Conservation (phyloP, 2,113 vertebrate species). For the Pantherophis guttatus region DNA sequence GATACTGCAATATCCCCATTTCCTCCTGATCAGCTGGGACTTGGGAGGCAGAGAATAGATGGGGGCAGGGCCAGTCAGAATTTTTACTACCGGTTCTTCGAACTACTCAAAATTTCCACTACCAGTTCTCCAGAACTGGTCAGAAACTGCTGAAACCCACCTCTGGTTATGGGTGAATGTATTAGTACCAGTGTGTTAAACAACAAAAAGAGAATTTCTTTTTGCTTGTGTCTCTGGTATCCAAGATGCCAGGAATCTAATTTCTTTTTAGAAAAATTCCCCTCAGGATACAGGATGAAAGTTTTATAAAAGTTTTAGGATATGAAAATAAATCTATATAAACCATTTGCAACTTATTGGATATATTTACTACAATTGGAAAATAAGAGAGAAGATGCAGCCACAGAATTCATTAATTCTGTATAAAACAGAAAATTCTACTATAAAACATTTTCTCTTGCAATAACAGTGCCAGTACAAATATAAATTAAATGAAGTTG, state of each 20-base stretch:
- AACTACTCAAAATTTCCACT: no score
- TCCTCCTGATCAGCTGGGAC: no score
- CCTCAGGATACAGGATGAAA: background rate
- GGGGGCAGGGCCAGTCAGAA: no score
- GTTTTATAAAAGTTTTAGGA: background rate
- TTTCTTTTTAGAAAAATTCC: background rate
- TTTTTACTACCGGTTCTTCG: no score
- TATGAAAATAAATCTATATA: background rate
- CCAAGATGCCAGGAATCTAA: background rate
- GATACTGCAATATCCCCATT: no score
- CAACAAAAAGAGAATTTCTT: background rate
- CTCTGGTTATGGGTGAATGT: background rate
- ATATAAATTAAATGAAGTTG: conserved; percentile 17
- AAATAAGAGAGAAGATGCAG: background rate
- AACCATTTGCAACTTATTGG: accelerated
- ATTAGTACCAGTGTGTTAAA: background rate
- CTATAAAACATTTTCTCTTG: background rate
- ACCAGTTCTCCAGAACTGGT: no score
- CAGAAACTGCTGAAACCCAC: no score
- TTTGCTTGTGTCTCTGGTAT: background rate
- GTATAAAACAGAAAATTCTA: background rate
- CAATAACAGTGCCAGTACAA: background rate
- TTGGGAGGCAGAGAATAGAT: no score
- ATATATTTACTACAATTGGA: background rate
- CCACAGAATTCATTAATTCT: background rate